Percentiles rank a stretch among this genome's conserved stretches.
These are phyloP conservation scores for Drosophila mimica DNA, from an alignment of 2,888 invertebrate genomes.

Conservation along the genomic window DNA sequence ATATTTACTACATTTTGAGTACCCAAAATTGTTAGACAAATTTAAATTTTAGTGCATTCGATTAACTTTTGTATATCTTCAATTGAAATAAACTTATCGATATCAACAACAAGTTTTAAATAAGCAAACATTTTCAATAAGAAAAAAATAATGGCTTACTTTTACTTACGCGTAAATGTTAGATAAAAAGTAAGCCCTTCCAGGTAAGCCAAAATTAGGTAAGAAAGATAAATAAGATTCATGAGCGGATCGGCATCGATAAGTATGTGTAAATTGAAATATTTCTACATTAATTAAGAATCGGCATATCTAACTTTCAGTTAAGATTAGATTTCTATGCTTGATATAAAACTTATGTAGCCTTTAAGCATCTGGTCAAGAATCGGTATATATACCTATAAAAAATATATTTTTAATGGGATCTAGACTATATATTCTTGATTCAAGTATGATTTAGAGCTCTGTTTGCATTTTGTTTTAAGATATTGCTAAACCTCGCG, in stretches of 20 bases:
- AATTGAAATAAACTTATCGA: background rate
- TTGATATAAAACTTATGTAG: background rate
- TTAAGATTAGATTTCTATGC: background rate
- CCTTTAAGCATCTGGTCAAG: background rate
- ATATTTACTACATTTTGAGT: background rate
- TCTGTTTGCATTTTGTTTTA: background rate
- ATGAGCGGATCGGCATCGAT: background rate
- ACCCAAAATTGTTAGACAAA: background rate
- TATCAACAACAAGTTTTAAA: background rate
- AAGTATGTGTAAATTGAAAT: background rate
- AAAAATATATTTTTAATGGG: background rate
- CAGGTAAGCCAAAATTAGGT: background rate
- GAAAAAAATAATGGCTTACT: background rate
- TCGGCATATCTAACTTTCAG: background rate
- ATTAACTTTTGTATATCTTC: background rate
- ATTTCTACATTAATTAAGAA: background rate
- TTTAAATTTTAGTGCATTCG: too few species aligned
- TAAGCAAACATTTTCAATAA: background rate
- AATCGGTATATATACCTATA: background rate
- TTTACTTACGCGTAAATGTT: background rate
- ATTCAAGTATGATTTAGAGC: background rate
- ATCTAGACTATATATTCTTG: background rate
- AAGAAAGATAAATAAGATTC: rapidly evolving
- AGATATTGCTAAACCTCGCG: too few species aligned
- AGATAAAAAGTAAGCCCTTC: background rate